Evolutionary conservation across 2,113 vertebrate species (phyloP), one percentile per base, ranked within the genome.

Genomic region (Tachuris rubrigastra): DNA sequence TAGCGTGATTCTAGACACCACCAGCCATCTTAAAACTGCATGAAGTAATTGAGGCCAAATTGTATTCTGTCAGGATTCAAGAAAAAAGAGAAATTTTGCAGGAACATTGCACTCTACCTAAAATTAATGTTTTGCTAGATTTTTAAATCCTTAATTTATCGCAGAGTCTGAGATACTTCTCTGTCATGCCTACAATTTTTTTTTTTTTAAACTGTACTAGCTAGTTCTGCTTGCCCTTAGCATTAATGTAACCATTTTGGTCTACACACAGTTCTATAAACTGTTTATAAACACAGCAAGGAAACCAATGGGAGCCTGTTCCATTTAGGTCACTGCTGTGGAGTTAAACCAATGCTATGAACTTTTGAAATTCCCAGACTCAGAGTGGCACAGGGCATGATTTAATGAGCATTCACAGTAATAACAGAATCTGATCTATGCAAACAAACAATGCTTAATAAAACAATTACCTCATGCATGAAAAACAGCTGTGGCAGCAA

Each of bases 371-470:
- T 68, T 86, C 73, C 25, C 47, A 59, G 37, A 25, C 60, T 78
- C 68, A 52, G 65, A 86, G 59, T 31, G 73, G 69, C 60, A 81
- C n/a, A 69, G 58, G 62, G 37, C 49, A 92, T 65, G 69, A 86
- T 93, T 88, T 89, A 94, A 85, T 78, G 73, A 88, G 49, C 73
- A 78, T 50, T 31, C 76, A 52, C 41, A 72, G 37, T 68, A 95
- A 93, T 80, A 95, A 83, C 1, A 4, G 55, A 91, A 96, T 82
- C 62, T 62, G 53, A 89, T 78, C 82, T 88, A 85, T 79, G 63
- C 85, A 93, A 95, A 83, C 88, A 95, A 95, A 86, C 94, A 95
- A 74, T 84, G 71, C 28, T 91, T 88, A 96, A 88, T 76, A 90
- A 86, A 95, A 96, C 85, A 93, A 81, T 94, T 93, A 30, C 85